These are phyloP conservation scores for Hippopotamus amphibius DNA, from an alignment of 2,113 vertebrate species.

Conservation along the genomic window DNA sequence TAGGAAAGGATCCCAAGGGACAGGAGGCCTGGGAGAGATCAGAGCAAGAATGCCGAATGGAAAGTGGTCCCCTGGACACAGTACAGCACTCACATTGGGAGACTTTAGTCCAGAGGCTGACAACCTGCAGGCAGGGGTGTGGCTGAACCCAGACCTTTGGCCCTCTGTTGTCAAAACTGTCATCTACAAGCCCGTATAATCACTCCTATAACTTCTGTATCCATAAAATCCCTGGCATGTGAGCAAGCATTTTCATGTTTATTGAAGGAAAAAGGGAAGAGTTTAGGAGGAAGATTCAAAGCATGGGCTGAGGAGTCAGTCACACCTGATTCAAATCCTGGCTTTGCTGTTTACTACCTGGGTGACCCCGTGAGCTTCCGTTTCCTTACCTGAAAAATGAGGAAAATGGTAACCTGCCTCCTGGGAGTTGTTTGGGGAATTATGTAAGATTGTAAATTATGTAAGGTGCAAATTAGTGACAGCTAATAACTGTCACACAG, in stretches of 20 bases:
- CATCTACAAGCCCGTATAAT: background rate
- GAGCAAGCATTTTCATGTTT: slow-evolving; percentile 27
- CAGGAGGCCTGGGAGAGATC: background rate
- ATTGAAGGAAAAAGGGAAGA: background rate
- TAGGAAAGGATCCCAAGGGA: background rate
- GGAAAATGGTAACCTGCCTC: background rate
- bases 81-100: background rate
- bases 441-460: background rate
- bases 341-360: background rate
- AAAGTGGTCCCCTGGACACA: background rate
- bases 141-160: background rate
- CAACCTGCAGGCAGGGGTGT: background rate
- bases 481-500: slow-evolving; percentile 19
- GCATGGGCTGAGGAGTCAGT: background rate
- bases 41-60: background rate
- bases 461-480: slow-evolving; percentile 2
- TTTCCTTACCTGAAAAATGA: slow-evolving; percentile 50
- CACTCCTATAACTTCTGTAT: background rate
- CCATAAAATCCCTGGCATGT: background rate
- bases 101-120: background rate
- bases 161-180: background rate
- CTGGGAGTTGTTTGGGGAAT: slow-evolving; percentile 53
- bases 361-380: background rate
- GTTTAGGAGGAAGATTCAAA: slow-evolving; percentile 37
- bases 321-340: background rate